A percentile compares a stretch with the other conserved stretches of the same genome.
Evolutionary conservation across 2,113 vertebrate genomes (phyloP).

Genomic region (Lophura nycthemera): DNA sequence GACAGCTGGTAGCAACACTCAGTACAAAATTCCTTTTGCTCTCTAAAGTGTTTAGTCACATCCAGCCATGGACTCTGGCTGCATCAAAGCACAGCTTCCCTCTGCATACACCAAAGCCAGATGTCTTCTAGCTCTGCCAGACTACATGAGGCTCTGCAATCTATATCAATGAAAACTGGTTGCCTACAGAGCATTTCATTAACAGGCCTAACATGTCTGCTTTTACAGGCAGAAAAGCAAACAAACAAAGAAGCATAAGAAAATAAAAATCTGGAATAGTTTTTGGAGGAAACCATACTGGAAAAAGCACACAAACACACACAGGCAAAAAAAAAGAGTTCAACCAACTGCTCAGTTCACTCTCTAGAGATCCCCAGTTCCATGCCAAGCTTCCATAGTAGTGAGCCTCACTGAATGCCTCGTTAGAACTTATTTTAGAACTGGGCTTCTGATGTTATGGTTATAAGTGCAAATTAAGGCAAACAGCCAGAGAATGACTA

Average conservation of each 20-base stretch:
- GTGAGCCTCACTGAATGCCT: neutral
- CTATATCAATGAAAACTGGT: neutral
- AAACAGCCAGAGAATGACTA: neutral
- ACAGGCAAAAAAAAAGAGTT: neutral
- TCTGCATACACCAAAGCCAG: neutral
- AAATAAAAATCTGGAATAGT: neutral
- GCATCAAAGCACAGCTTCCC: neutral
- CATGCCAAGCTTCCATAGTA: neutral
- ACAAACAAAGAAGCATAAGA: neutral
- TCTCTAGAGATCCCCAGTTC: neutral
- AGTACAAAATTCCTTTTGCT: neutral
- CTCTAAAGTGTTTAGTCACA: neutral
- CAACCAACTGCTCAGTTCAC: neutral
- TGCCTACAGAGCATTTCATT: neutral
- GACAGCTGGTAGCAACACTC: rapidly evolving
- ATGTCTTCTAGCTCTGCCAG: neutral
- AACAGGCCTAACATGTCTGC: neutral
- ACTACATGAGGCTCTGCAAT: neutral
- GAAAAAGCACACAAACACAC: neutral
- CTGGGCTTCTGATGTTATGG: neutral
- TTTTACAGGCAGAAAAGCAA: neutral
- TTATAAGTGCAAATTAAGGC: neutral
- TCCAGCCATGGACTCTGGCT: neutral
- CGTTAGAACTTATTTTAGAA: neutral
- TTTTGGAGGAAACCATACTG: neutral